Base-by-base conservation (phyloP, 2,888 invertebrate genomes). In the Odontothrips loti region DNA sequence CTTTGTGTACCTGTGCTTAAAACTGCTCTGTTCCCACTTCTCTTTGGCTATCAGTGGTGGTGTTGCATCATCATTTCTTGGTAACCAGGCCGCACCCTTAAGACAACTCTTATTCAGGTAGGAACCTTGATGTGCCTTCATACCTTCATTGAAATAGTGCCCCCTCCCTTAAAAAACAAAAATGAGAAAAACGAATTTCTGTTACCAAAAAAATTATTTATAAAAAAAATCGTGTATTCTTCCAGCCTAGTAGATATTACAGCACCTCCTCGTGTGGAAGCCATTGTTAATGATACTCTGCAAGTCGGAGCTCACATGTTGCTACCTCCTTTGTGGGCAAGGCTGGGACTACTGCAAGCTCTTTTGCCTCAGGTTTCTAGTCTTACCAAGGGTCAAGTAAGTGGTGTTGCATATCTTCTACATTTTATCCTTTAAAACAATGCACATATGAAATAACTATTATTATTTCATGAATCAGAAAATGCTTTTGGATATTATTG, bases 241-340 rank as follows among this genome's bases (percentile, higher is more conserved):
- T 82, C 11, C 82, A 88, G 88, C 82, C 85, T 89, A 79, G 87
- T 89, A 0, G 89, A 89, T 85, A 86, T 88, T 43, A 85, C 86
- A 27, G 88, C 88, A 0, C 91, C 91, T 10, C 85, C 86, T 47
- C 87, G 88, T 80, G 89, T 91, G 80, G 89, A 91, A 84, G 86
- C 87, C 84, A 88, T 89, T 78, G 90, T 91, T 47, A 88, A 88
- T 81, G 91, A 91, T 83, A 89, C 91, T 27, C 87, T 92, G 75
- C 89, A 89, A 34, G 88, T 90, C 17, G 92, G 92, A 27, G 90
- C 91, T 0, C 88, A 90, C 1, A 86, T 91, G 81, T 87, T 92
- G 27, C 86, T 92, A 51, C 92, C 92, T 1, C 89, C 90, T 51
- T 86, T 91, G 12, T 87, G 88, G 81, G 91, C 91, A 85, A 87